These are phyloP conservation scores for Agrotis puta DNA, from an alignment of 2,888 invertebrate species.

Conservation along the genomic window DNA sequence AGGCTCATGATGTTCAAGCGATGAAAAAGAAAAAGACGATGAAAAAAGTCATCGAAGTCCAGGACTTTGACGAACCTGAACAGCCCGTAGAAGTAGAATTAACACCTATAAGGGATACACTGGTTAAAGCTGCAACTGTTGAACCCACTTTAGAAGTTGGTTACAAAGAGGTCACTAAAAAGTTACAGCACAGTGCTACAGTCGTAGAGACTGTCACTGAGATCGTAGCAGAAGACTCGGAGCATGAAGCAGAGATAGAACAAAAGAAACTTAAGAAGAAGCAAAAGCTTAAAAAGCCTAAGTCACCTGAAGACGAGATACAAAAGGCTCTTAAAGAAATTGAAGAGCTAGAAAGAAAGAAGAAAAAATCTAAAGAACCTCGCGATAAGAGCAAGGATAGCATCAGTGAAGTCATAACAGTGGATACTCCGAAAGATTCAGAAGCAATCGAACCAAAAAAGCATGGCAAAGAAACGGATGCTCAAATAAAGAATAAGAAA, in stretches of 20 bases:
- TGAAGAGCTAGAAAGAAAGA: constrained; percentile 79
- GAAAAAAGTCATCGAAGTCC: constrained; percentile 85
- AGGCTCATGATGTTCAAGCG: constrained; percentile 78
- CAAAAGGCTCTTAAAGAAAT: constrained; percentile 87
- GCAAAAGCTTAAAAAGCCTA: constrained; percentile 82
- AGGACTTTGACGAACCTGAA: constrained; percentile 82
- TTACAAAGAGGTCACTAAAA: constrained; percentile 72
- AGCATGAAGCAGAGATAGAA: constrained; percentile 68
- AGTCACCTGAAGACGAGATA: constrained; percentile 83
- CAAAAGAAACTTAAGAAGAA: constrained; percentile 84
- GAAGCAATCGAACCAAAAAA: constrained; percentile 42
- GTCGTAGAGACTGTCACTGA: constrained; percentile 77
- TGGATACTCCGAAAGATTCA: constrained; percentile 33
- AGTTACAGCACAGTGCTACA: constrained; percentile 79
- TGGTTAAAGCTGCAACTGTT: constrained; percentile 36
- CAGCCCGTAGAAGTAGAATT: constrained; percentile 64
- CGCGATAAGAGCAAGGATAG: constrained; percentile 74
- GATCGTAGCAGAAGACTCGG: constrained; percentile 62
- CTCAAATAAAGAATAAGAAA: constrained; percentile 70
- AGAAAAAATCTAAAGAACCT: constrained; percentile 78
- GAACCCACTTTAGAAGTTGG: constrained; percentile 45
- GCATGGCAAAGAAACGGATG: constrained; percentile 54
- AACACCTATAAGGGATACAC: constrained; percentile 39
- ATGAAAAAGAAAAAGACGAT: constrained; percentile 83
- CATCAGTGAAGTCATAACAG: constrained; percentile 38